Evolutionary conservation across 1,140 invertebrate genomes (phyloP).

Genomic region (Zaprionus vittiger): DNA sequence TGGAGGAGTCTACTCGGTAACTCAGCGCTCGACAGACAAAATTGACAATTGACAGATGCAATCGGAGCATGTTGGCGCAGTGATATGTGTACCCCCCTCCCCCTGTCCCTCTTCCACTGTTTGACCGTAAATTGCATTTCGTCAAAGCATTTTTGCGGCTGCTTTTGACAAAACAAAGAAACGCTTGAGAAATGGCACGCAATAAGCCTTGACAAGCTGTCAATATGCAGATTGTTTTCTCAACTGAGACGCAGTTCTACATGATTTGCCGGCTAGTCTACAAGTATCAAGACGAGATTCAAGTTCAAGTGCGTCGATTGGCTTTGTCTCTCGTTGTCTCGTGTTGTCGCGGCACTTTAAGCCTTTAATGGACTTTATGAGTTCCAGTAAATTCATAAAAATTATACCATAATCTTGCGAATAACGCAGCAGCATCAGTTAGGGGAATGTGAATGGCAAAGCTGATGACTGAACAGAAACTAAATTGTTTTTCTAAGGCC

Average conservation of each 20-base stretch:
- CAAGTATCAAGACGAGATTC: conserved; percentile 45
- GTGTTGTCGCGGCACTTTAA: conserved; percentile 55
- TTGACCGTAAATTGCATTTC: conserved; percentile 72
- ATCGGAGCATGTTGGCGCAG: conserved; percentile 49
- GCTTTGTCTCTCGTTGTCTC: conserved; percentile 36
- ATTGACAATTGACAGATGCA: conserved; percentile 78
- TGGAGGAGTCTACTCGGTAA: conserved; percentile 42
- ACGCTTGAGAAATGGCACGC: conserved; percentile 52
- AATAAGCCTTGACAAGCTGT: conserved; percentile 72
- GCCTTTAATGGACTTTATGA: conserved; percentile 64
- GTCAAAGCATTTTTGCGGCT: conserved; percentile 77
- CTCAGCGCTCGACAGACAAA: conserved; percentile 57
- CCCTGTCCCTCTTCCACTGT: neutral
- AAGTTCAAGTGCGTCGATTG: conserved; percentile 75
- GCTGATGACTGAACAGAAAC: neutral
- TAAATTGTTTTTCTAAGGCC: conserved; percentile 1
- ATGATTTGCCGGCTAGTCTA: conserved; percentile 59
- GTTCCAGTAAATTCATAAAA: conserved; percentile 40
- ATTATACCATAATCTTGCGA: conserved; percentile 21
- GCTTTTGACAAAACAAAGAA: conserved; percentile 65
- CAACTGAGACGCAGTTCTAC: conserved; percentile 59
- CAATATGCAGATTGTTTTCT: conserved; percentile 75
- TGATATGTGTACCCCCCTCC: conserved; percentile 5
- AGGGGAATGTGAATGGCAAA: conserved; percentile 60
- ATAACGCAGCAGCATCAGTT: neutral